A percentile compares a stretch with the other conserved stretches of the same genome.
These are phyloP conservation scores for Mastomys natalensis DNA, from an alignment of 2,113 vertebrate species.

Conservation along the genomic window DNA sequence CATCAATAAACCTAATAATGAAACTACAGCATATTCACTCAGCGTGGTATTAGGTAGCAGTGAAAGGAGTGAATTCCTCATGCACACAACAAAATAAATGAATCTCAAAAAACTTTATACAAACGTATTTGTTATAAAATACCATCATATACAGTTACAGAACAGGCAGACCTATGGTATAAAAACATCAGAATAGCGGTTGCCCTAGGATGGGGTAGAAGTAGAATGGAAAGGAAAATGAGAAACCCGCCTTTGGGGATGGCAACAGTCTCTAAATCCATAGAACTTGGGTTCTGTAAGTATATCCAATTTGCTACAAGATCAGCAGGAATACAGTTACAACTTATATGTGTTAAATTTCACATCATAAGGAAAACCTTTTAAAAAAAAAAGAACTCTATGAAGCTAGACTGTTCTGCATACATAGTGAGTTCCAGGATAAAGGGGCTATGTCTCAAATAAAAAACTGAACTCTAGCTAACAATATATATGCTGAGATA, in stretches of 20 bases:
- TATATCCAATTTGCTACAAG: constrained; percentile 9
- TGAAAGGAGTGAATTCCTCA: background rate
- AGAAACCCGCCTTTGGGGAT: background rate
- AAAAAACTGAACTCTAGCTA: constrained; percentile 20
- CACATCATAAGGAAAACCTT: constrained; percentile 3
- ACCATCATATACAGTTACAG: background rate
- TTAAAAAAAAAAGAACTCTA: background rate
- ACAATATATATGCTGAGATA: constrained; percentile 9
- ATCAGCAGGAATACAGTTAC: background rate
- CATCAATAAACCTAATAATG: background rate
- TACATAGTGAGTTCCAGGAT: background rate
- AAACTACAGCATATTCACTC: background rate
- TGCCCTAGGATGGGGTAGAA: background rate
- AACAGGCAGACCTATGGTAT: background rate
- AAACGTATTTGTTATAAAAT: background rate
- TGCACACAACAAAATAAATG: background rate
- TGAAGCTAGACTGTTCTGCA: background rate
- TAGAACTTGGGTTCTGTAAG: background rate
- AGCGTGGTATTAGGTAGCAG: background rate
- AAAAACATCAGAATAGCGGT: constrained; percentile 22
- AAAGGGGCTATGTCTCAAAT: background rate
- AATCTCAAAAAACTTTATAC: constrained; percentile 45
- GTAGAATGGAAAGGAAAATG: background rate
- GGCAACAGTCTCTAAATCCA: background rate
- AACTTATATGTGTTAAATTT: constrained; percentile 2